A percentile compares a stretch with the other conserved stretches of the same genome.
phyloP scores from a whole-genome alignment of 2,888 invertebrate genomes.

The Sphaeridia pumilis region DNA sequence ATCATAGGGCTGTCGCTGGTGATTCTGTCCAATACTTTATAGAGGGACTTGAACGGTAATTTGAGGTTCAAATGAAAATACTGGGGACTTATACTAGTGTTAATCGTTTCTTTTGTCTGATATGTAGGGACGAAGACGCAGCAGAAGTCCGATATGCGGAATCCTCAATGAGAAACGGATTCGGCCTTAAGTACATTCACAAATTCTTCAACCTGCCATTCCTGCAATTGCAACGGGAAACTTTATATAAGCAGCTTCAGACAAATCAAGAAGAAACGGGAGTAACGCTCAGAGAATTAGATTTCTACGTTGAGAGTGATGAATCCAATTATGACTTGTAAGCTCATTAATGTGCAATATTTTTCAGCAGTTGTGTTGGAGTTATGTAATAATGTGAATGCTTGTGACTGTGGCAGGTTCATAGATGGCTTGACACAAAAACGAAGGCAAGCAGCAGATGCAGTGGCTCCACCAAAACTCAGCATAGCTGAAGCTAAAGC shows the following conservation, averaged over 20 bases:
- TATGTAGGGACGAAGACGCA: conserved; percentile 14
- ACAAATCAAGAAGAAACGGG: conserved; percentile 70
- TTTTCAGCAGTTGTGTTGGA: neutral
- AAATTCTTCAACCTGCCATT: conserved; percentile 93
- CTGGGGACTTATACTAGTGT: no score
- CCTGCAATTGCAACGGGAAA: conserved; percentile 73
- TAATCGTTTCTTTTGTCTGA: no score
- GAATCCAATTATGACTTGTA: conserved; percentile 59
- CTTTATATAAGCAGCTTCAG: conserved; percentile 68
- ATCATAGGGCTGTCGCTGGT: conserved; percentile 68
- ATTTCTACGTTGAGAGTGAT: conserved; percentile 58
- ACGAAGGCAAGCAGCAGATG: conserved; percentile 59
- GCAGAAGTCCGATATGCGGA: conserved; percentile 74
- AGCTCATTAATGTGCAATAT: no score
- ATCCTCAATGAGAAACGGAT: conserved; percentile 90
- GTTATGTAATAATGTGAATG: no score
- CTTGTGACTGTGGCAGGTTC: conserved; percentile 42
- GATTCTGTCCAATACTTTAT: conserved; percentile 60
- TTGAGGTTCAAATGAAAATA: no score
- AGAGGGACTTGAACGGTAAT: conserved; percentile 51
- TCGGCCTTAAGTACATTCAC: conserved; percentile 80
- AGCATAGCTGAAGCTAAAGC: conserved; percentile 27
- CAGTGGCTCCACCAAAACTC: conserved; percentile 36
- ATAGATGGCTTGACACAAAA: conserved; percentile 62
- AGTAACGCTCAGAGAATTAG: conserved; percentile 60